Evolutionary conservation across 2,113 vertebrate species (phyloP).

Genomic region (Nematolebias whitei): DNA sequence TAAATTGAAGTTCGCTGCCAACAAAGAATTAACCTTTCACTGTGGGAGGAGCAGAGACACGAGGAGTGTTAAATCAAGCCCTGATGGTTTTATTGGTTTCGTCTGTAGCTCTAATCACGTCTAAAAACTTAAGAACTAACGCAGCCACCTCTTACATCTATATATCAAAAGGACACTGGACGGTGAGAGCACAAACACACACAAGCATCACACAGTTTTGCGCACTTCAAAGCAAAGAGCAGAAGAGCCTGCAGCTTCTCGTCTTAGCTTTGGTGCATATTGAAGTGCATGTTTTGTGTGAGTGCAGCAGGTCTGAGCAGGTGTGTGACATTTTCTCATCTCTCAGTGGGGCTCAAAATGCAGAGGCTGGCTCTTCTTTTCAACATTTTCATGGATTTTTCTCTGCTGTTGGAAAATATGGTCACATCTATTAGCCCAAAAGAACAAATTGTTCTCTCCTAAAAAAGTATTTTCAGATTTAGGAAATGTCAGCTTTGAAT

Average conservation of each 20-base stretch:
- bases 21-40: slow-evolving; percentile 1
- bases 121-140: slow-evolving; percentile 18
- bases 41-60: background rate
- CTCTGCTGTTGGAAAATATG: background rate
- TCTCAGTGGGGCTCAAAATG: slow-evolving; percentile 38
- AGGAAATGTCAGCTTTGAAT: no score
- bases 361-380: slow-evolving; percentile 22
- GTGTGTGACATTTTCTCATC: slow-evolving; percentile 44
- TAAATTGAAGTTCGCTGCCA: slow-evolving; percentile 1
- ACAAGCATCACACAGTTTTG: slow-evolving; percentile 33
- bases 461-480: no score
- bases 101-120: slow-evolving; percentile 6
- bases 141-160: slow-evolving; percentile 12
- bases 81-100: background rate
- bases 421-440: no score
- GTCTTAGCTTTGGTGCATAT: slow-evolving; percentile 20
- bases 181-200: slow-evolving; percentile 6
- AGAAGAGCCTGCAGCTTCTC: slow-evolving; percentile 38
- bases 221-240: slow-evolving; percentile 52
- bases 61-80: slow-evolving; percentile 5
- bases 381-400: slow-evolving; percentile 25
- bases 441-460: no score
- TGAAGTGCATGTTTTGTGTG: slow-evolving; percentile 8
- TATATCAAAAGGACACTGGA: slow-evolving; percentile 33
- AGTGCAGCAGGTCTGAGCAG: slow-evolving; percentile 24